These are phyloP conservation scores for Rhea pennata DNA, from an alignment of 2,113 vertebrate genomes.

Conservation along the genomic window DNA sequence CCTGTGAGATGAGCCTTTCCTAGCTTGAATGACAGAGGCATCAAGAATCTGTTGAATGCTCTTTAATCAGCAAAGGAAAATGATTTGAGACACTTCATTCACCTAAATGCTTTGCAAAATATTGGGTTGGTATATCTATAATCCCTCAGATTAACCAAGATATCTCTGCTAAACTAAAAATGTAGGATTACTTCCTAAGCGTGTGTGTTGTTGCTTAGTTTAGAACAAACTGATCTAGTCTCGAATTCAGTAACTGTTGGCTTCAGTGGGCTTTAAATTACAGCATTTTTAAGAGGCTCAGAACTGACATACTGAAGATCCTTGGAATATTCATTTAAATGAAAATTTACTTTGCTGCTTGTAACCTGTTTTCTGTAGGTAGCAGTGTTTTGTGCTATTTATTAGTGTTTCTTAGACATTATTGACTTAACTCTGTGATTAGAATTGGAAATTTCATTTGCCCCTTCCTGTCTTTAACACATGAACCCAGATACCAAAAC, in stretches of 20 bases:
- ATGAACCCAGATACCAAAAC: not conserved
- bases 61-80: constrained; percentile 48
- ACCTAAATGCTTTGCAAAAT: constrained; percentile 52
- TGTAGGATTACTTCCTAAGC: not conserved
- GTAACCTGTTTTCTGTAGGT: not conserved
- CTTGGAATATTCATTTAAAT: not conserved
- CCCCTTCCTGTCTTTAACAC: not conserved
- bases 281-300: not conserved
- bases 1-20: not conserved
- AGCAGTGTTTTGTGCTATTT: not conserved
- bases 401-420: not conserved
- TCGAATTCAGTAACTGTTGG: not conserved
- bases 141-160: constrained; percentile 31
- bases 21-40: constrained; percentile 54
- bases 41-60: constrained; percentile 44
- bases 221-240: not conserved
- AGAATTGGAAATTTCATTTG: not conserved
- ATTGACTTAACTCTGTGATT: not conserved
- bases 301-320: not conserved
- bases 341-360: not conserved
- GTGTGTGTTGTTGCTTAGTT: not conserved
- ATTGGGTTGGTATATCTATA: constrained; percentile 48
- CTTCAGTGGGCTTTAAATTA: not conserved
- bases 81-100: constrained; percentile 39
- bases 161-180: not conserved